phyloP scores from a whole-genome alignment of 2,113 vertebrate species.

The Heterotilapia buettikoferi region DNA sequence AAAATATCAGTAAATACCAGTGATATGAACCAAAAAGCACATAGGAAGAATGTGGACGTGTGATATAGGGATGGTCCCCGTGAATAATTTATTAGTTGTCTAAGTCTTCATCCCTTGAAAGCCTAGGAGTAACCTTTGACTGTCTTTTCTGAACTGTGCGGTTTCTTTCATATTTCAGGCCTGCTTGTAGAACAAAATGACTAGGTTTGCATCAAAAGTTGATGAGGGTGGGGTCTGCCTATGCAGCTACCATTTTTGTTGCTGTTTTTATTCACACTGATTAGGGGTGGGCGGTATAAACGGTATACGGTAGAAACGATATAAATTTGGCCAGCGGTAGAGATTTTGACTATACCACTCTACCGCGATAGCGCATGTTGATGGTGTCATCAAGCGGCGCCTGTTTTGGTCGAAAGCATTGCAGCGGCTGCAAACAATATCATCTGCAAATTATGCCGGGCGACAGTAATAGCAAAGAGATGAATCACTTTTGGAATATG shows the following conservation, averaged over 20 bases:
- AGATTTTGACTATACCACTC: too few species aligned
- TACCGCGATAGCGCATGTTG: too few species aligned
- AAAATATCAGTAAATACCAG: not conserved
- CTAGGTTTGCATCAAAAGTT: not conserved
- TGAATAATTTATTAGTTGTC: not conserved
- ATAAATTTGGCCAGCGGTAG: too few species aligned
- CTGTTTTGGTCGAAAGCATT: not conserved
- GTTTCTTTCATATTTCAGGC: not conserved
- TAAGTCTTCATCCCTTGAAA: not conserved
- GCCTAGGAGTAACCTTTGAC: not conserved
- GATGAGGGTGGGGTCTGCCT: not conserved
- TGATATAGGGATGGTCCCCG: rapidly evolving
- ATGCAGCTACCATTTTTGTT: not conserved
- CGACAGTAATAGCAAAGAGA: rapidly evolving
- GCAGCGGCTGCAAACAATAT: not conserved
- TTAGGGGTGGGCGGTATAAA: not conserved
- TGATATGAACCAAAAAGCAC: not conserved
- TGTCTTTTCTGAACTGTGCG: not conserved
- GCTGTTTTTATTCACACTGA: not conserved
- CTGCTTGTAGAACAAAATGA: not conserved
- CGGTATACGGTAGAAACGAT: too few species aligned
- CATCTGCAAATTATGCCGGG: not conserved
- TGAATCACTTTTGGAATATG: not conserved
- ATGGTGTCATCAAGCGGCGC: too few species aligned
- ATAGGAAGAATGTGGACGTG: not conserved